These are phyloP conservation scores for Arge pagana DNA, from an alignment of 2,888 invertebrate genomes.

Conservation along the genomic window DNA sequence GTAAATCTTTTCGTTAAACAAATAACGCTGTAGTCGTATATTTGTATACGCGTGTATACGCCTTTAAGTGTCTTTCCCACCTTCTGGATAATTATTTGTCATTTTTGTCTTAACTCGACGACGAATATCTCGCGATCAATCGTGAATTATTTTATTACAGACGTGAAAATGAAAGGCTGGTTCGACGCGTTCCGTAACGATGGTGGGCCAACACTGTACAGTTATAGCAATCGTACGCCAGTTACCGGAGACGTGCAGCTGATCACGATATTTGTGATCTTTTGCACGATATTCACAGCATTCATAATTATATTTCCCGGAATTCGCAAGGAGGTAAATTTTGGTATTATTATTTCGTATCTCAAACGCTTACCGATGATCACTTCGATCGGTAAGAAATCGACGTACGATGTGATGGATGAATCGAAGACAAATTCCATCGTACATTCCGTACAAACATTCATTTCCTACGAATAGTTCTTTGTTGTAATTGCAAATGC, in stretches of 20 bases:
- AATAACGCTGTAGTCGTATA: too few species aligned
- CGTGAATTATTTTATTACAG: constrained; percentile 28
- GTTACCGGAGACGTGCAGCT: constrained; percentile 92
- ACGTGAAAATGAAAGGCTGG: constrained; percentile 85
- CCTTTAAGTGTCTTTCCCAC: too few species aligned
- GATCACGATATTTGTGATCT: constrained; percentile 83
- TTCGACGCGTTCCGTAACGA: constrained; percentile 96
- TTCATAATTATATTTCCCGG: constrained; percentile 97
- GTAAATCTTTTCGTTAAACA: too few species aligned
- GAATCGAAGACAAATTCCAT: not conserved
- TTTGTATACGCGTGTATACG: too few species aligned
- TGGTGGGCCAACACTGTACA: constrained; percentile 95
- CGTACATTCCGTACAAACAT: not conserved
- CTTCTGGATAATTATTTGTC: too few species aligned
- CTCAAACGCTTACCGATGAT: too few species aligned
- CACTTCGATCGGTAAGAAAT: too few species aligned
- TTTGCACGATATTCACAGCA: constrained; percentile 89
- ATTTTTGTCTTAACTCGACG: too few species aligned
- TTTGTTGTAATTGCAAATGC: constrained; percentile 16
- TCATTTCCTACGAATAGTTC: not conserved
- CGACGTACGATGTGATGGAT: not conserved
- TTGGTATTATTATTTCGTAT: not conserved
- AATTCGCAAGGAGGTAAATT: constrained; percentile 83
- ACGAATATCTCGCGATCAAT: too few species aligned
- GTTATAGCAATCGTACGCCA: constrained; percentile 91